Evolutionary conservation across 2,113 vertebrate genomes (phyloP), one percentile per base, ranked within the genome.

Genomic region (Tamias sibiricus): DNA sequence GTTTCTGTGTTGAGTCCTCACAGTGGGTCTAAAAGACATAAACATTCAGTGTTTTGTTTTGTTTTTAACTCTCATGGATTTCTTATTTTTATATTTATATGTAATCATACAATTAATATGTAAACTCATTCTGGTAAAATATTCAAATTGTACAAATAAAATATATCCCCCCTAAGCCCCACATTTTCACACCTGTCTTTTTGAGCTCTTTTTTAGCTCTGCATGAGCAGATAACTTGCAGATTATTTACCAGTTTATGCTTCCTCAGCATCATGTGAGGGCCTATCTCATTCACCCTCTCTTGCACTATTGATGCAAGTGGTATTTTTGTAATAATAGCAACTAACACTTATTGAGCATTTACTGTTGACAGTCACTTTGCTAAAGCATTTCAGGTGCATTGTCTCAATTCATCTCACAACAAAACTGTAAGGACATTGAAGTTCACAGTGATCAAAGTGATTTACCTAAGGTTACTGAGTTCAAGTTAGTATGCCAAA

Each of bases 341-440:
- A 7, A 22, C 40, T 91, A 59, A 12, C 14, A 47, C 20, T 84
- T 80, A 62, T 0, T 85, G 66, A 86, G 19, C 54, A 16, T 84
- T 74, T 83, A 16, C 35, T 80, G 14, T 88, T 72, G 69, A 87
- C 44, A 84, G 54, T 35, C 75, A 95, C 74, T 94, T 94, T 49
- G 30, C 72, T 80, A 20, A 88, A 91, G 37, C 47, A 68, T 20
- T 83, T 87, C 30, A 84, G 47, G 22, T 85, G 35, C 32, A 49
- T 79, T 91, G 17, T 83, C 69, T 87, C 26, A 80, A 52, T 85
- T 92, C 35, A 32, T 92, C 49, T 75, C 49, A 66, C 28, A 74
- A 26, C 42, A 28, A 72, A 74, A 74, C 54, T 91, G 13, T 91
- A 59, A 87, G 47, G 59, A 26, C 54, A 57, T 28, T 62, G 59